A percentile compares a stretch with the other conserved stretches of the same genome.
These are phyloP conservation scores for Drosophila yakuba DNA, from an alignment of 1,140 invertebrate species.

Conservation along the genomic window DNA sequence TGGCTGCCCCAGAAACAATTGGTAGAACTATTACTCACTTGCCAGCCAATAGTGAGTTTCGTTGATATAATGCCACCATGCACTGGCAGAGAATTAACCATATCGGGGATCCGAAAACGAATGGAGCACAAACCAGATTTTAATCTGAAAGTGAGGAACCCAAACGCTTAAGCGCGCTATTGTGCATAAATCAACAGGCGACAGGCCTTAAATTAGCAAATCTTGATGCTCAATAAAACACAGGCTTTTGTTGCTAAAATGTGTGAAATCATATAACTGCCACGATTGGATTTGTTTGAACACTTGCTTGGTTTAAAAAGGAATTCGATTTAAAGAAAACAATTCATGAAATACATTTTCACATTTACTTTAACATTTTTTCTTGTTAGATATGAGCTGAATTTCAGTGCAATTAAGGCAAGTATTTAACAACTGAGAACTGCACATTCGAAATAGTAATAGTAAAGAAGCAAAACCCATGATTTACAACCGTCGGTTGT, in stretches of 20 bases:
- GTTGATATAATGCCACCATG: constrained; percentile 2
- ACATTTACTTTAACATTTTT: too few species aligned
- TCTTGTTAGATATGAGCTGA: too few species aligned
- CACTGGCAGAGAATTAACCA: background rate
- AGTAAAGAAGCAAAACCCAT: constrained; percentile 17
- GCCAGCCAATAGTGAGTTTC: constrained; percentile 15
- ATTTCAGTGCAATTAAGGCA: background rate
- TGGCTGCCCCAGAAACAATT: constrained; percentile 58
- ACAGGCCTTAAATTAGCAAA: constrained; percentile 17
- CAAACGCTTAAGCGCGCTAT: background rate
- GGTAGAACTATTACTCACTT: constrained; percentile 57
- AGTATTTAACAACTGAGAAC: background rate
- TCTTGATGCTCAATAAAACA: constrained; percentile 29
- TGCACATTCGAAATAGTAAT: background rate
- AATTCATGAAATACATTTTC: too few species aligned
- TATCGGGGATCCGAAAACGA: background rate
- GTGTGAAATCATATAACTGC: constrained; percentile 1
- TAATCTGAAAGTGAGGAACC: background rate
- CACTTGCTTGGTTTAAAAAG: background rate
- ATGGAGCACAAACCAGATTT: background rate
- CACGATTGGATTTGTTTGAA: background rate
- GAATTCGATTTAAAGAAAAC: too few species aligned
- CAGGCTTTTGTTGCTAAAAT: constrained; percentile 5
- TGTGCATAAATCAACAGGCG: constrained; percentile 8
- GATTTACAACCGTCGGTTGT: constrained; percentile 39